Evolutionary conservation across 2,113 vertebrate genomes (phyloP), one percentile per base, ranked within the genome.

Genomic region (Stigmatopora argus): DNA sequence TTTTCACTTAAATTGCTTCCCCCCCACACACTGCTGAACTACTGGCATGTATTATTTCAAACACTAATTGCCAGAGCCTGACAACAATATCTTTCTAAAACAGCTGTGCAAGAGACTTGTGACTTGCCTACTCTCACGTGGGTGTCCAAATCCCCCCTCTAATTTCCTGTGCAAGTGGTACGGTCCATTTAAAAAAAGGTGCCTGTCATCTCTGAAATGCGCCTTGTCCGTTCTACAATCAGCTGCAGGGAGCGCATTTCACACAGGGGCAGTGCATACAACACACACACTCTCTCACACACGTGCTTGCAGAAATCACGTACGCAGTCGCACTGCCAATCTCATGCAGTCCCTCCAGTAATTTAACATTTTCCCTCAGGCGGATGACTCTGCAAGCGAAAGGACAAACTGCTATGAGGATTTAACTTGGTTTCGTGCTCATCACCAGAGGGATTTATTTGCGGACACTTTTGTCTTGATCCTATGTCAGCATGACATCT

Each of bases 401-500:
- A 81, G 83, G 81, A 89, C 59, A 84, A 70, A 78, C 70, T 78
- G 71, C 71, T 80, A 31, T 74, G 74, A 82, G 80, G 85, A 88
- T 84, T 85, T 86, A 80, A 83, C 78, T 86, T 83, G 66, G 45
- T 51, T 67, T 64, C 70, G 41, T 64, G n/a, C 34, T 35, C 57
- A 69, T 62, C 76, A 63, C 5, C 69, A 59, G 55, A 84, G 71
- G 77, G 70, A 73, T 71, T 86, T 78, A 67, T 60, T 77, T 49
- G 66, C 64, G 75, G 75, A 66, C 63, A 72, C 63, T 65, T 70
- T 79, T 68, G 44, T 47, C 45, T 46, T 45, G 83, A 83, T 84
- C 74, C 84, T 82, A 84, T 89, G 83, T 87, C 92, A 89, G 83
- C 90, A 95, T 94, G 94, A 91, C 81, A 87, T 89, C 88, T 83